phyloP scores from a whole-genome alignment of 2,797 vertebrate species.

The Champsocephalus esox region DNA sequence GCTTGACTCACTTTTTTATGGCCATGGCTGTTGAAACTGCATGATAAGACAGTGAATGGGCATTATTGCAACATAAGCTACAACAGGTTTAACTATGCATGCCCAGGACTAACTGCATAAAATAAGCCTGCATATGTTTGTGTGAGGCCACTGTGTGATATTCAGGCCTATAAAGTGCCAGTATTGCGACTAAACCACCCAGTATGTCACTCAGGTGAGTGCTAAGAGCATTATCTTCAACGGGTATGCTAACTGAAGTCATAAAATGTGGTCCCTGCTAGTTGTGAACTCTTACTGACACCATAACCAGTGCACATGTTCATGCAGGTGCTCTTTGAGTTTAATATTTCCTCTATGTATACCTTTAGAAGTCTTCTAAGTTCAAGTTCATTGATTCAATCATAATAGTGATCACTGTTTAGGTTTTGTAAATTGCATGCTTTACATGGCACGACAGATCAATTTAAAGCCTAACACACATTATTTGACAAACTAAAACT shows the following conservation, averaged over 20 bases:
- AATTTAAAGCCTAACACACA: neutral
- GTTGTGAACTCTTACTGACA: neutral
- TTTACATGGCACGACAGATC: neutral
- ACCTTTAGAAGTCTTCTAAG: neutral
- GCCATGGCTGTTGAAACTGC: neutral
- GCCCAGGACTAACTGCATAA: too few relatives aligned
- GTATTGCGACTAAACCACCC: neutral
- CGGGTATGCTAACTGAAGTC: neutral
- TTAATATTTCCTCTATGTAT: neutral
- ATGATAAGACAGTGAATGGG: neutral
- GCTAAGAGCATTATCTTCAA: neutral
- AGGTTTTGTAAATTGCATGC: neutral
- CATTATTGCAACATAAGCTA: neutral
- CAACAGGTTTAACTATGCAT: neutral
- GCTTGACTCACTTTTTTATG: conserved; percentile 2
- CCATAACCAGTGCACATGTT: neutral
- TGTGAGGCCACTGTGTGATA: neutral
- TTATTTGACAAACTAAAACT: neutral
- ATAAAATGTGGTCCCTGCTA: neutral
- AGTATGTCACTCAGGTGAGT: neutral
- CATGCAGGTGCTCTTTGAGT: neutral
- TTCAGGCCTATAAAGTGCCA: neutral
- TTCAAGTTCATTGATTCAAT: neutral
- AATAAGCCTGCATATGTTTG: too few relatives aligned
- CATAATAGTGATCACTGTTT: neutral